Conservation (phyloP, 2,888 invertebrate genomes). For the Protonemura montana region DNA sequence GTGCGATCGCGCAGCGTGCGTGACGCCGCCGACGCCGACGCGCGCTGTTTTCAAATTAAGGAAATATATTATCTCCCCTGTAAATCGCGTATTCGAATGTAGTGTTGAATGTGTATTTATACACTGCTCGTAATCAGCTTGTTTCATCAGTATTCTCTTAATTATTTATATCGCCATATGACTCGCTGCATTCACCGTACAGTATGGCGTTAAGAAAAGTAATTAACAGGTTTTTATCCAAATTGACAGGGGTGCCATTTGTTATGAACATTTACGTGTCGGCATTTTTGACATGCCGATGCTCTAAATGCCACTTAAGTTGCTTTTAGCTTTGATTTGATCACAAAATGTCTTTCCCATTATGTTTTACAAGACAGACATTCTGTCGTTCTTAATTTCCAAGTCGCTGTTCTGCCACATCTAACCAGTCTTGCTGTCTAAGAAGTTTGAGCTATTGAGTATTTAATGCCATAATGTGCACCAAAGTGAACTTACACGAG, state of each 20-base stretch:
- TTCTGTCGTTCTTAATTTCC: conserved; percentile 32
- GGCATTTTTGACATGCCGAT: not conserved
- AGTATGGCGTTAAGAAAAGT: not conserved
- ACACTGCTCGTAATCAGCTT: conserved; percentile 28
- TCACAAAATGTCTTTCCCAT: conserved; percentile 26
- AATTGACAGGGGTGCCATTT: conserved; percentile 31
- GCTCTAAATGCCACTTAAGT: conserved; percentile 24
- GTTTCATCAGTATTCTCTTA: conserved; percentile 17
- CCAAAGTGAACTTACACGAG: too few relatives aligned
- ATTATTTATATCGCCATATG: conserved; percentile 18
- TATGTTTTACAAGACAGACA: not conserved
- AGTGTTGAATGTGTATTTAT: conserved; percentile 37
- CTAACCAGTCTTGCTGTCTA: not conserved
- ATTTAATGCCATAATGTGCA: too few relatives aligned
- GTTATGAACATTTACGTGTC: conserved; percentile 18
- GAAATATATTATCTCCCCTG: conserved; percentile 30
- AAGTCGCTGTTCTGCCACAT: not conserved
- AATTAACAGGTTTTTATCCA: conserved; percentile 20
- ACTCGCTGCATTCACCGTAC: not conserved
- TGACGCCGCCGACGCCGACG: not conserved
- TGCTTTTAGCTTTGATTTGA: conserved; percentile 35
- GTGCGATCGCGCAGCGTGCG: conserved; percentile 24
- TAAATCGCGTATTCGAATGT: conserved; percentile 32
- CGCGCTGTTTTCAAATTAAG: conserved; percentile 37
- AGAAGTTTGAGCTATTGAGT: not conserved